Evolutionary conservation across 2,113 vertebrate genomes (phyloP).

Genomic region (Dascyllus trimaculatus): DNA sequence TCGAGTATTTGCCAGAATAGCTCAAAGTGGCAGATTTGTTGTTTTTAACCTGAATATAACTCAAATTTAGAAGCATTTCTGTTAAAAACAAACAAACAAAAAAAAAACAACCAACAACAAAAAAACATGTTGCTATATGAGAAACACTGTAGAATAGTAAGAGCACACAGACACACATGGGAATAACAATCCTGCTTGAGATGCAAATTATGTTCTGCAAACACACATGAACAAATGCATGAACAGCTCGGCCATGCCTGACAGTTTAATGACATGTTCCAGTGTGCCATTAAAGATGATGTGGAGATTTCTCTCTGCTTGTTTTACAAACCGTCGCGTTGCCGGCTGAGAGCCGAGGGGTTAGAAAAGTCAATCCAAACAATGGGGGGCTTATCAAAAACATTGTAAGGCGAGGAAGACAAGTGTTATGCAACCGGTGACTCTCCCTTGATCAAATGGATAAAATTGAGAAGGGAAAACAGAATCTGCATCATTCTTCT

Average conservation of each 20-base stretch:
- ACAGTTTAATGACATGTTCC: not conserved
- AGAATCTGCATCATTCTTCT: too few relatives aligned
- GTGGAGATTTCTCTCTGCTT: not conserved
- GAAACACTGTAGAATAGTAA: not conserved
- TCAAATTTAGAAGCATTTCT: not conserved
- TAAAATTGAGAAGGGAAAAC: too few relatives aligned
- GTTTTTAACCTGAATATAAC: too few relatives aligned
- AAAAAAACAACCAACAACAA: too few relatives aligned
- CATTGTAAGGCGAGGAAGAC: too few relatives aligned
- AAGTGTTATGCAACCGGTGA: too few relatives aligned
- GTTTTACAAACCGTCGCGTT: not conserved
- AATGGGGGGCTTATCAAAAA: too few relatives aligned
- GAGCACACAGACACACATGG: not conserved
- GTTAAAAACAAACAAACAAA: not conserved
- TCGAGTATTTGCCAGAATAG: too few relatives aligned
- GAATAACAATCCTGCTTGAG: not conserved
- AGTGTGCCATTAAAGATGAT: not conserved
- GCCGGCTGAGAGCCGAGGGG: not conserved
- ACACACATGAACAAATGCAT: not conserved
- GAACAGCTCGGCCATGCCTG: not conserved
- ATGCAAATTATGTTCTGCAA: constrained; percentile 9
- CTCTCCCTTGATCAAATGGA: too few relatives aligned
- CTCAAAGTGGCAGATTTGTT: not conserved
- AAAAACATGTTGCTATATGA: not conserved
- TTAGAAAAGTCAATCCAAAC: constrained; percentile 1